Percentiles rank a stretch among this genome's conserved stretches.
Evolutionary conservation across 2,797 vertebrate species (phyloP).

Genomic region (Sebastes paucispinis): DNA sequence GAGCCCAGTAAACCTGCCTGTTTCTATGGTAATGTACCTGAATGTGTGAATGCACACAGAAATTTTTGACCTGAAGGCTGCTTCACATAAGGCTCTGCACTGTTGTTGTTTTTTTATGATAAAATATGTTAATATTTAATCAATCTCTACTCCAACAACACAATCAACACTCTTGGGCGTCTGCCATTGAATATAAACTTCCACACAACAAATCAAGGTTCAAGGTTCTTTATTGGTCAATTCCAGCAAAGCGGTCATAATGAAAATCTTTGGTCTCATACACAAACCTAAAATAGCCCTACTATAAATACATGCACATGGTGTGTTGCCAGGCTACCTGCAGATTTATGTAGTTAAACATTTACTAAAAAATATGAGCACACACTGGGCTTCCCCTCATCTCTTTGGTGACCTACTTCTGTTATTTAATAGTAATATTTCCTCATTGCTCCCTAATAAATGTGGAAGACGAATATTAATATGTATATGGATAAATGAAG

Average conservation of each 20-base stretch:
- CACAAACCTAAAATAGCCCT: too few relatives aligned
- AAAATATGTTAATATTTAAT: neutral
- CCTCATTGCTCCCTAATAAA: neutral
- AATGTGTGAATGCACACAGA: neutral
- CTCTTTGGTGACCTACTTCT: conserved; percentile 22
- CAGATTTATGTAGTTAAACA: conserved; percentile 28
- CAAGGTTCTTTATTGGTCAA: too few relatives aligned
- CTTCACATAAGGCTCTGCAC: neutral
- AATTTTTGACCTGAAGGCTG: neutral
- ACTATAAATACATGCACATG: conserved; percentile 19
- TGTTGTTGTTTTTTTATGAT: neutral
- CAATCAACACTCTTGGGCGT: neutral
- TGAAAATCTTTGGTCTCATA: too few relatives aligned
- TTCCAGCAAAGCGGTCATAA: too few relatives aligned
- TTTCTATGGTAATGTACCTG: neutral
- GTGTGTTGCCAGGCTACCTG: conserved; percentile 3
- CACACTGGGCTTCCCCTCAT: neutral
- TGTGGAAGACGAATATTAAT: neutral
- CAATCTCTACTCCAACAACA: neutral
- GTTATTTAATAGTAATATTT: neutral
- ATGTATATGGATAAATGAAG: neutral
- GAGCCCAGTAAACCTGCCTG: too few relatives aligned
- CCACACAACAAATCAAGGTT: too few relatives aligned
- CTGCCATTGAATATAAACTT: neutral
- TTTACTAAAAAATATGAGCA: neutral